Conservation (phyloP, 1,140 invertebrate genomes). For the Maniola jurtina region DNA sequence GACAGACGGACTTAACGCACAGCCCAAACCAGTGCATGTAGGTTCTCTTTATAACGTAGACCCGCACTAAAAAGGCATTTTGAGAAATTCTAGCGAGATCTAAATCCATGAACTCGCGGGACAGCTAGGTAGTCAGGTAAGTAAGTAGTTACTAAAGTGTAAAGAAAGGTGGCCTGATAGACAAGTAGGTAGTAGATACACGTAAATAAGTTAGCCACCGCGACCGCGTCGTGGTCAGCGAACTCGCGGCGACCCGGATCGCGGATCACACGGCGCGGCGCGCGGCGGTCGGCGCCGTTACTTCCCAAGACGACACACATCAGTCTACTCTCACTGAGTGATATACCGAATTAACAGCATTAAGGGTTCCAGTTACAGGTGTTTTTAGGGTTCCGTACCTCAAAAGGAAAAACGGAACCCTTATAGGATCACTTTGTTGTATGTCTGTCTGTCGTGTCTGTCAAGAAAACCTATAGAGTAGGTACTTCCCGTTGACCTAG, state of each 20-base stretch:
- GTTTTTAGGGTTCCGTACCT: neutral
- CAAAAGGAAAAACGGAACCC: neutral
- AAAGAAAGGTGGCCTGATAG: constrained; percentile 14
- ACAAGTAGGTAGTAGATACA: constrained; percentile 1
- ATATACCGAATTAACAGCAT: constrained; percentile 40
- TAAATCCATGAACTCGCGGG: no score
- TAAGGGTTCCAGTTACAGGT: constrained; percentile 5
- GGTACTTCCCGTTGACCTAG: no score
- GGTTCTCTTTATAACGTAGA: no score
- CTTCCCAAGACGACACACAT: constrained; percentile 58
- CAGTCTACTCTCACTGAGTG: constrained; percentile 42
- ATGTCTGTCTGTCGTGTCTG: no score
- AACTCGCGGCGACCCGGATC: constrained; percentile 58
- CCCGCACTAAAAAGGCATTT: no score
- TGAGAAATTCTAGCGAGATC: no score
- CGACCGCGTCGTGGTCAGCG: constrained; percentile 45
- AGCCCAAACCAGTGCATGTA: no score
- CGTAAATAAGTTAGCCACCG: constrained; percentile 12
- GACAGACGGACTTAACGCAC: no score
- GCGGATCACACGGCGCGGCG: constrained; percentile 46
- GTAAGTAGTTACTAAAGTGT: neutral
- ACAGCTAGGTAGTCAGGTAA: neutral
- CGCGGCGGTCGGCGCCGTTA: constrained; percentile 41
- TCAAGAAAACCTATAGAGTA: no score
- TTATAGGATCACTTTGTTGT: neutral